Evolutionary conservation across 2,888 invertebrate genomes (phyloP).

Genomic region (Hirtodrosophila trivittata): DNA sequence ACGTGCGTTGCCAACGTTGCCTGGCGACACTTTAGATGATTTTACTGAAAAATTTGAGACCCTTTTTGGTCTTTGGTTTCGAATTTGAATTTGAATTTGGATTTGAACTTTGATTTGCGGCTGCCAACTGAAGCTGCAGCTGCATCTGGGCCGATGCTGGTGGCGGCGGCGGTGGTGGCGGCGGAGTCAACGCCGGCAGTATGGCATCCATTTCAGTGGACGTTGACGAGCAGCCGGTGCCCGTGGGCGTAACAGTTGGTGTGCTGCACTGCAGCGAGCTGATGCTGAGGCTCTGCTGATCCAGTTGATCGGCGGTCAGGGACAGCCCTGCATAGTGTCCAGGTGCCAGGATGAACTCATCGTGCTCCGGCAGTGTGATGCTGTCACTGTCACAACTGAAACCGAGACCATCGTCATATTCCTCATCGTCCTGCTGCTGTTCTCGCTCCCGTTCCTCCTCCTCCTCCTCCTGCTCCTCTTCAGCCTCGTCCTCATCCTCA

Average conservation of each 20-base stretch:
- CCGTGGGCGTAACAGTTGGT: constrained; percentile 21
- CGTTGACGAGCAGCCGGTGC: constrained; percentile 42
- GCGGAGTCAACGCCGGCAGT: constrained; percentile 51
- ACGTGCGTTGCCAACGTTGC: not conserved
- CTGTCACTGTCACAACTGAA: constrained; percentile 72
- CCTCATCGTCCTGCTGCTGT: constrained; percentile 46
- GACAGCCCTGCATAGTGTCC: constrained; percentile 47
- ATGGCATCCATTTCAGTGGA: constrained; percentile 57
- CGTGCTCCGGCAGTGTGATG: constrained; percentile 49
- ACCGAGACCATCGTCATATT: constrained; percentile 67
- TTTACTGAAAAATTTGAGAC: constrained; percentile 58
- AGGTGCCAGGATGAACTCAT: constrained; percentile 69
- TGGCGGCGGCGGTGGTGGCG: constrained; percentile 48
- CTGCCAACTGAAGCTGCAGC: constrained; percentile 1
- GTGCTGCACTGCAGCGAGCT: constrained; percentile 62
- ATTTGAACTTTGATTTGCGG: constrained; percentile 8
- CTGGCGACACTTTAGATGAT: constrained; percentile 45
- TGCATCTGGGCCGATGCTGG: constrained; percentile 15
- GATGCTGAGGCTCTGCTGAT: constrained; percentile 38
- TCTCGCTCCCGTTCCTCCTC: constrained; percentile 9
- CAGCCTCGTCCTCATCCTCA: constrained; percentile 19
- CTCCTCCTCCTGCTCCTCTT: not conserved
- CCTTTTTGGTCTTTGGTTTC: constrained; percentile 32
- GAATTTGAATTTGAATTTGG: constrained; percentile 16
- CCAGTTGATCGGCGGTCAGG: constrained; percentile 15